phyloP scores from a whole-genome alignment of 2,113 vertebrate species.

The Solea senegalensis region DNA sequence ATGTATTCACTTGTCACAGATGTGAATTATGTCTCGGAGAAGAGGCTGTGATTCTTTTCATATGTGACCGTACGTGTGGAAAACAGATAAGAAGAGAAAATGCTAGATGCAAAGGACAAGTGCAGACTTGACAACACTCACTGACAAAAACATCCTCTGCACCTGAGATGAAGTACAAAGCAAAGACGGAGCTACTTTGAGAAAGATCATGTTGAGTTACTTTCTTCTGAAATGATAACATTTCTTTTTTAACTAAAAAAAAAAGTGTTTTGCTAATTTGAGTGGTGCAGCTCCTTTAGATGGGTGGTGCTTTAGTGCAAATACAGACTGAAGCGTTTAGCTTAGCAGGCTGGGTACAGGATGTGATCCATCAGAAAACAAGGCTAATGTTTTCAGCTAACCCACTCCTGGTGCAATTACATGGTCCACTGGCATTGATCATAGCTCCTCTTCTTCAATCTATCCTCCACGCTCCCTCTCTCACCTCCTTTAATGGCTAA shows the following conservation, averaged over 20 bases:
- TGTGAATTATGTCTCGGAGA: constrained; percentile 14
- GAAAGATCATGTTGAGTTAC: constrained; percentile 25
- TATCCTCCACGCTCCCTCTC: constrained; percentile 90
- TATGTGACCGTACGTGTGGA: constrained; percentile 4
- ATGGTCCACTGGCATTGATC: constrained; percentile 99
- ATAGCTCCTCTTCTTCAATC: constrained; percentile 96
- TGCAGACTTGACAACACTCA: not conserved
- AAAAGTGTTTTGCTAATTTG: constrained; percentile 41
- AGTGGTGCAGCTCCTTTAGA: constrained; percentile 19
- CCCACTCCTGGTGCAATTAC: constrained; percentile 98
- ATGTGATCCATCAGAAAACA: constrained; percentile 94
- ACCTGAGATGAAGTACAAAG: not conserved
- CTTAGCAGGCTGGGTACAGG: constrained; percentile 77
- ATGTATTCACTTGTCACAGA: not conserved
- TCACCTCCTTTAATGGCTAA: constrained; percentile 92
- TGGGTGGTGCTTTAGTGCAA: constrained; percentile 43
- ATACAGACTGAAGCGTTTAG: constrained; percentile 68
- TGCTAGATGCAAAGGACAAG: not conserved
- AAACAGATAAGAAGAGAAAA: constrained; percentile 4
- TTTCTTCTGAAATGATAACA: not conserved
- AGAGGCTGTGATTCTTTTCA: constrained; percentile 6
- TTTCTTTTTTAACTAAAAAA: not conserved
- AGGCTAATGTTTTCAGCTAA: constrained; percentile 95
- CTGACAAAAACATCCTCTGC: not conserved
- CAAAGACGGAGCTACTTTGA: not conserved